These are phyloP conservation scores for Hippocampus abdominalis DNA, from an alignment of 2,113 vertebrate genomes.

Conservation along the genomic window DNA sequence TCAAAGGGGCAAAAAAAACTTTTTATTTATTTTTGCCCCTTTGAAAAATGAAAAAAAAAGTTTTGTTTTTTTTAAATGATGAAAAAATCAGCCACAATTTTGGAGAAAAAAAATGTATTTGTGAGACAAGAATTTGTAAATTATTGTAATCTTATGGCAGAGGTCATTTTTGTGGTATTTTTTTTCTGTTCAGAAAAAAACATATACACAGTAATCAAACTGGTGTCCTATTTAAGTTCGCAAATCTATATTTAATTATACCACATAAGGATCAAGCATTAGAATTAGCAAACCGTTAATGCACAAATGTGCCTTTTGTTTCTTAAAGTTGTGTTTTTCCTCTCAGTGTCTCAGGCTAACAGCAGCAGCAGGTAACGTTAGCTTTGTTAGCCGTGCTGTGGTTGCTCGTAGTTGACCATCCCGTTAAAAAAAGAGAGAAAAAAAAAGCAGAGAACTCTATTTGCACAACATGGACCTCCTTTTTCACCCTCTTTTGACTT, in stretches of 20 bases:
- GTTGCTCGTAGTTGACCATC: conserved; percentile 16
- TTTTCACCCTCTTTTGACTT: background rate
- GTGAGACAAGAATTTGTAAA: background rate
- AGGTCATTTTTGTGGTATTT: no score
- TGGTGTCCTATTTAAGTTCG: background rate
- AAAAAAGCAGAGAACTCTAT: background rate
- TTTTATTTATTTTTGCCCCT: no score
- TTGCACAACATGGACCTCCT: background rate
- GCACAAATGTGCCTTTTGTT: conserved; percentile 5
- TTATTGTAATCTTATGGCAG: background rate
- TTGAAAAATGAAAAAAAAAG: no score
- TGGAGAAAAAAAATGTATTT: background rate
- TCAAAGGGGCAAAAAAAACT: no score
- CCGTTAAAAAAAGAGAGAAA: background rate
- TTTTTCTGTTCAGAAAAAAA: no score
- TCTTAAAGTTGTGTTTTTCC: conserved; percentile 32
- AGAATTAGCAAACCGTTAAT: background rate
- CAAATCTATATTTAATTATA: background rate
- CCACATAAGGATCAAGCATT: background rate
- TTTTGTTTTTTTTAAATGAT: background rate
- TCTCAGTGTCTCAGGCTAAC: conserved; percentile 63
- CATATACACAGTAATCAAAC: background rate
- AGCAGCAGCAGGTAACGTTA: conserved; percentile 71
- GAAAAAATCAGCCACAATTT: background rate
- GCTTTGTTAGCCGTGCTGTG: conserved; percentile 36